A percentile compares a stretch with the other conserved stretches of the same genome.
Evolutionary conservation across 2,888 invertebrate genomes (phyloP).

Genomic region (Eledona agricola): DNA sequence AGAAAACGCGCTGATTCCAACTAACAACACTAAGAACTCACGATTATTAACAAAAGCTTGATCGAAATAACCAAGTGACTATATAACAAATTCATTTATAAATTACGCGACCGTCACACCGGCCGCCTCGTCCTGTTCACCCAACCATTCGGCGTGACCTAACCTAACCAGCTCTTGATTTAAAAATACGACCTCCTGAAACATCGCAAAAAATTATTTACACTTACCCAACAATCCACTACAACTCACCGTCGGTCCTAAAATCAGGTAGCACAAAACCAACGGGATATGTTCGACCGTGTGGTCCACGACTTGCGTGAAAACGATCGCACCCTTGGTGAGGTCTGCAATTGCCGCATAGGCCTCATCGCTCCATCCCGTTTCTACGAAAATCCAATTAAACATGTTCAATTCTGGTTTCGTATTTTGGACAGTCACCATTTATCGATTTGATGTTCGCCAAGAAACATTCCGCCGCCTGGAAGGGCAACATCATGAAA

Average conservation of each 20-base stretch:
- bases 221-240: constrained; percentile 28
- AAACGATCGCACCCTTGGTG: constrained; percentile 83
- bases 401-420: neutral
- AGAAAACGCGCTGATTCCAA: constrained; percentile 13
- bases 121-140: constrained; percentile 46
- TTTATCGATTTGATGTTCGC: constrained; percentile 83
- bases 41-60: constrained; percentile 48
- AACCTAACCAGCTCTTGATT: constrained; percentile 87
- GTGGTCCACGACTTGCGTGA: constrained; percentile 89
- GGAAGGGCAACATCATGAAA: constrained; percentile 95
- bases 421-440: constrained; percentile 64
- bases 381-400: constrained; percentile 56
- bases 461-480: constrained; percentile 94
- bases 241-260: constrained; percentile 58
- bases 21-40: constrained; percentile 39
- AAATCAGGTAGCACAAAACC: constrained; percentile 81
- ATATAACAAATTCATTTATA: constrained; percentile 38
- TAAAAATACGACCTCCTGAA: constrained; percentile 82
- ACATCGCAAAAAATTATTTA: too few species aligned
- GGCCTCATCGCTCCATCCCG: constrained; percentile 79
- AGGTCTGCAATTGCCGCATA: constrained; percentile 79
- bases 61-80: constrained; percentile 49
- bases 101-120: constrained; percentile 28
- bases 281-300: constrained; percentile 81
- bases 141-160: constrained; percentile 81